Percentiles rank a stretch among this genome's conserved stretches.
Conservation (phyloP, 1,140 invertebrate genomes). For the Lepidurus apus region DNA sequence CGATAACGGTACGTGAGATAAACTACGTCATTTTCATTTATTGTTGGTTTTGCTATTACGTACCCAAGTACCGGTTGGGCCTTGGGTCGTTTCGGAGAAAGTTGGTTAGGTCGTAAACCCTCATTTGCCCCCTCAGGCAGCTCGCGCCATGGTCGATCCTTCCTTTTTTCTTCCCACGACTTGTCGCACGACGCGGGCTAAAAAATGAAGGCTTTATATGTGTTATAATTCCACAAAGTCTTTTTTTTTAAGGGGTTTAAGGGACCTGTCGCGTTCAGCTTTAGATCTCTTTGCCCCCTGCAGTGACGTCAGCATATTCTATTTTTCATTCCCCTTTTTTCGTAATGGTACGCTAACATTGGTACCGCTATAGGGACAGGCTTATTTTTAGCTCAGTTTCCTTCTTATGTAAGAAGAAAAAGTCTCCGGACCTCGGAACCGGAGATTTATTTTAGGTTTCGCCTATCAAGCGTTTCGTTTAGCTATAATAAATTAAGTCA, state of each 20-base stretch:
- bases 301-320: background rate
- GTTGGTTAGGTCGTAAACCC: background rate
- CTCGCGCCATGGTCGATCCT: background rate
- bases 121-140: background rate
- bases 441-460: background rate
- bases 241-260: background rate
- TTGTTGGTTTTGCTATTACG: background rate
- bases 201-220: background rate
- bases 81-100: background rate
- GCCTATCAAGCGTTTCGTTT: background rate
- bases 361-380: background rate
- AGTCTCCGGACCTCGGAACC: background rate
- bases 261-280: background rate
- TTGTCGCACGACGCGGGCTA: background rate
- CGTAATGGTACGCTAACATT: background rate
- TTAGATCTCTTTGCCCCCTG: background rate
- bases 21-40: background rate
- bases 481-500: too few species aligned
- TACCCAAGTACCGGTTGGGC: background rate
- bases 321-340: background rate
- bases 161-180: background rate
- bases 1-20: slow-evolving; percentile 75
- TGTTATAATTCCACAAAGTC: background rate
- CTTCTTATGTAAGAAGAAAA: background rate
- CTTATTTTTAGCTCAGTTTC: background rate